These are phyloP conservation scores for Baccha elongata DNA, from an alignment of 2,888 invertebrate genomes.

Conservation along the genomic window DNA sequence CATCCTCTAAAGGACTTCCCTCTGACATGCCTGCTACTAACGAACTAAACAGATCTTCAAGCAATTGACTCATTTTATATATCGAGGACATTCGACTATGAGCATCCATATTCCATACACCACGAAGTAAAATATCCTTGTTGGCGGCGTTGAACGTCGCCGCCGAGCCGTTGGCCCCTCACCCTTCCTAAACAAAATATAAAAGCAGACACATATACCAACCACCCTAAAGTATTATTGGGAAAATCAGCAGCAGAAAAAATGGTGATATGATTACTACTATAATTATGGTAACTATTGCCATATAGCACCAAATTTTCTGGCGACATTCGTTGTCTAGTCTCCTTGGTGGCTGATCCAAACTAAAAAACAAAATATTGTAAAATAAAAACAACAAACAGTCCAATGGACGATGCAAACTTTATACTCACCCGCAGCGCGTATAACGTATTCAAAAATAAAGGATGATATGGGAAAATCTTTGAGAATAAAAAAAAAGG, in stretches of 20 bases:
- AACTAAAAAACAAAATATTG: conserved; percentile 41
- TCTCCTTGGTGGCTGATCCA: conserved; percentile 59
- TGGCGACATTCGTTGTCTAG: conserved; percentile 72
- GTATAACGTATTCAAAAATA: conserved; percentile 36
- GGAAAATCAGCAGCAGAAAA: conserved; percentile 50
- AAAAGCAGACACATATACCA: conserved; percentile 46
- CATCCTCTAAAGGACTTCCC: conserved; percentile 58
- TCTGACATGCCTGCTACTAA: conserved; percentile 64
- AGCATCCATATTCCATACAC: conserved; percentile 37
- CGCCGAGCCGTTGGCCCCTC: conserved; percentile 37
- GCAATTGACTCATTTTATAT: conserved; percentile 71
- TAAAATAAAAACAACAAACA: conserved; percentile 61
- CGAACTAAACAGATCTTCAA: conserved; percentile 71
- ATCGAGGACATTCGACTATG: conserved; percentile 45
- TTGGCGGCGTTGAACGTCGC: conserved; percentile 60
- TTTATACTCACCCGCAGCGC: conserved; percentile 57
- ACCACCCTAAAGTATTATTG: conserved; percentile 27
- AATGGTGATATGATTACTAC: conserved; percentile 73
- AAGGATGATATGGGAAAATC: conserved; percentile 38
- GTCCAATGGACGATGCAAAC: conserved; percentile 49
- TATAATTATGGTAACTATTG: conserved; percentile 74
- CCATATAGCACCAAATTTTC: conserved; percentile 70
- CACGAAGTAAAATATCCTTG: conserved; percentile 58
- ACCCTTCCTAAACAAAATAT: conserved; percentile 47
- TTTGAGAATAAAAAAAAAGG: conserved; percentile 23